Base-by-base conservation (phyloP, 2,888 invertebrate species). In the Drosophila planitibia region DNA sequence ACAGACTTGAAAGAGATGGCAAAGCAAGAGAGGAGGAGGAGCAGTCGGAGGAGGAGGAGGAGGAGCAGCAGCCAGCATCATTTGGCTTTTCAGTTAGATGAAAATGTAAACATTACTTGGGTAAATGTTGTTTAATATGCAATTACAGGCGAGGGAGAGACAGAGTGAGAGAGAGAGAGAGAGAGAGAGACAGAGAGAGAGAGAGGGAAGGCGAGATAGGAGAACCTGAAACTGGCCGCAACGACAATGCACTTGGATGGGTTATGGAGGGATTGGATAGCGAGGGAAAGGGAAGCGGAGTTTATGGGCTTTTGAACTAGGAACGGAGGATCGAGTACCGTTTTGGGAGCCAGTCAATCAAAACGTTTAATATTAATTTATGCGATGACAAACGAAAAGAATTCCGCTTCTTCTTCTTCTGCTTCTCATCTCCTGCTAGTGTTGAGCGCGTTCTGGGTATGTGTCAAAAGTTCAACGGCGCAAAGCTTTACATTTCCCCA, bases 81-180 rank as follows among this genome's bases (percentile, higher is more conserved):
- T 47, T 60, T 69, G 66, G 71, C 71, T 84, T 82, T 73, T 79
- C 73, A 82, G 68, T 63, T 68, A 76, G 75, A 81, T 74, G 70
- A 76, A 72, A 67, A 81, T 66, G 84, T 72, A 76, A 83, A 79
- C 73, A 83, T 83, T 72, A 74, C 72, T 70, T 79, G 62, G 81
- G 77, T 82, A 79, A 88, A 88, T 88, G 89, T 72, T 88, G 90
- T 88, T 85, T 85, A 85, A 90, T 85, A 85, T 85, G 85, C 90
- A 88, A 90, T 90, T 85, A 85, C 90, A 35, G 69, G 77, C 62
- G 61, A 74, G 55, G 52, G 44, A 39, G 55, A 25, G 37, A 28
- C 10, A 51, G 51, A 5, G 25, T 10, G n/a, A 14, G 3, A 19
- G 39, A 49, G 44, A 19, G 1, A 51, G 52, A 22, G 35, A 60